These are phyloP conservation scores for Copidosoma aretas DNA, from an alignment of 2,888 invertebrate species.

Conservation along the genomic window DNA sequence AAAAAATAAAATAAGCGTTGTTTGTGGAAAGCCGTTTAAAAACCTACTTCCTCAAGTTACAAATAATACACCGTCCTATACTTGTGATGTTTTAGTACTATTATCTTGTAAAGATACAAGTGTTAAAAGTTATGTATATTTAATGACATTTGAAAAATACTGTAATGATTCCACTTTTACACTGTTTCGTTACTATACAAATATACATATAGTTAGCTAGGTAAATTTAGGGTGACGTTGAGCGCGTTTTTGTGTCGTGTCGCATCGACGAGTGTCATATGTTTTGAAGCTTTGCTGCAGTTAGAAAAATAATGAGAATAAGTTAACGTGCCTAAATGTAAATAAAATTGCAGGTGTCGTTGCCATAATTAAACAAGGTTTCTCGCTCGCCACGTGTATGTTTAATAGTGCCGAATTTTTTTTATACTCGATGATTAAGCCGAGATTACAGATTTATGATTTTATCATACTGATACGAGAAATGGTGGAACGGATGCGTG, in stretches of 20 bases:
- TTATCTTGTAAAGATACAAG: slow-evolving; percentile 10
- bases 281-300: slow-evolving; percentile 4
- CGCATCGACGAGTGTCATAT: background rate
- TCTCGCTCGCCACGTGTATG: slow-evolving; percentile 21
- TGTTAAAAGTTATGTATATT: background rate
- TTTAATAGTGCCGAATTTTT: slow-evolving; percentile 32
- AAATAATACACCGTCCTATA: slow-evolving; percentile 36
- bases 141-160: background rate
- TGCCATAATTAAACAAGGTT: slow-evolving; percentile 38
- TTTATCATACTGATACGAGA: slow-evolving; percentile 6
- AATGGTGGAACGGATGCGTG: slow-evolving; percentile 30
- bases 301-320: background rate
- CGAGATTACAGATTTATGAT: slow-evolving; percentile 36
- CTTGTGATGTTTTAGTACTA: slow-evolving; percentile 32
- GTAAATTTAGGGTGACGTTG: too few relatives aligned
- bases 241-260: background rate
- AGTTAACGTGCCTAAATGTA: slow-evolving; percentile 27
- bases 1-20: slow-evolving; percentile 22
- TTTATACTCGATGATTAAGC: slow-evolving; percentile 39
- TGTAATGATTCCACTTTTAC: background rate
- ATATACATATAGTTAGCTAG: background rate
- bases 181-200: background rate
- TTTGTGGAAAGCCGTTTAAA: slow-evolving; percentile 13
- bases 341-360: slow-evolving; percentile 34
- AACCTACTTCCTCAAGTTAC: slow-evolving; percentile 23